A percentile compares a stretch with the other conserved stretches of the same genome.
These are phyloP conservation scores for Garrulus glandarius DNA, from an alignment of 2,797 vertebrate species.

Conservation along the genomic window DNA sequence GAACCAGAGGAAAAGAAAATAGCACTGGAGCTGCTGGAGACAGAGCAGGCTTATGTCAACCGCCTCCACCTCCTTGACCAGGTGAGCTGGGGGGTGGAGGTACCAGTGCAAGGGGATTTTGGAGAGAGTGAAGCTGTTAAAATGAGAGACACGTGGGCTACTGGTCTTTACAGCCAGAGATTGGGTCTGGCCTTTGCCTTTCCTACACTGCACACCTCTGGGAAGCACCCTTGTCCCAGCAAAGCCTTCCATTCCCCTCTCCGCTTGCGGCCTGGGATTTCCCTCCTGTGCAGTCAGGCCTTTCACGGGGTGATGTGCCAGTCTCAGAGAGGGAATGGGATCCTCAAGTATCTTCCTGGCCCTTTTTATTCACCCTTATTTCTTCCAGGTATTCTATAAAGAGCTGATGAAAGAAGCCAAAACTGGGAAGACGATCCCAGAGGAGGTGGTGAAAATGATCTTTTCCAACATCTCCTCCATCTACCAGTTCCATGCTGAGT, in stretches of 20 bases:
- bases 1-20: slow-evolving; percentile 80
- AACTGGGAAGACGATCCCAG: slow-evolving; percentile 78
- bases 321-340: not conserved
- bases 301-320: not conserved
- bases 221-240: not conserved
- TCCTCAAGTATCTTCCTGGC: not conserved
- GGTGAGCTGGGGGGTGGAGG: slow-evolving; percentile 69
- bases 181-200: not conserved
- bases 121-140: not conserved
- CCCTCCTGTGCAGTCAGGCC: not conserved
- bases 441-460: slow-evolving; percentile 85
- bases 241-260: not conserved
- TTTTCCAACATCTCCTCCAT: slow-evolving; percentile 93
- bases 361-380: not conserved
- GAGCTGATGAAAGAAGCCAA: slow-evolving; percentile 82
- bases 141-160: not conserved
- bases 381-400: slow-evolving; percentile 82
- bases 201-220: not conserved
- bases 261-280: not conserved
- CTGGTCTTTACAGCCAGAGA: not conserved
- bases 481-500: slow-evolving; percentile 86
- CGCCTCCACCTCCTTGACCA: slow-evolving; percentile 87
- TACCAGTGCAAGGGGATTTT: not conserved
- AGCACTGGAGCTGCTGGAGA: slow-evolving; percentile 85
- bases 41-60: slow-evolving; percentile 84